Evolutionary conservation across 1,140 invertebrate species (phyloP), one percentile per base, ranked within the genome.

Genomic region (Drosophila nebulosa): DNA sequence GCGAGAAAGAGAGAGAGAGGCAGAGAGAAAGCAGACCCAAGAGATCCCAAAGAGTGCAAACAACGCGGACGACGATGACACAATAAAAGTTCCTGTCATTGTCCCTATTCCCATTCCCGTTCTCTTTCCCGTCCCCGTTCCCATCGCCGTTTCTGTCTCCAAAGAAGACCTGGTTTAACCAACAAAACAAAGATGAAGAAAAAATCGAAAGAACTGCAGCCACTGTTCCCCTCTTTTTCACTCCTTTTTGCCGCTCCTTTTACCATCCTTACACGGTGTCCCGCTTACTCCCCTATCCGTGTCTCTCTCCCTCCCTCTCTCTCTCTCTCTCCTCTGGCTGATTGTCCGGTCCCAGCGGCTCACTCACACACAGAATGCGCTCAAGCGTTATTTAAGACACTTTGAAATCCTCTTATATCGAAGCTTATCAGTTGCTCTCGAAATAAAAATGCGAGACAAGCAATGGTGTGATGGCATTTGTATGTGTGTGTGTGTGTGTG

Each of bases 371-470:
- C 69, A 74, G 62, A 79, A 79, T 79, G 69, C 76, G 76, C 76
- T 79, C 76, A 79, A 79, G 76, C 76, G 76, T 79, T 79, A 79
- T 79, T 79, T 74, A 79, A 79, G 76, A 78, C 76, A 79, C 76
- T 79, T 79, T 79, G 69, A 79, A 79, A 79, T 79, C 76, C 76
- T 79, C 76, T 79, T 79, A 79, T 79, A 79, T 79, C 65, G 76
- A 59, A 79, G 76, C 76, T 79, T 79, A 79, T 79, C 70, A 69
- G 70, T 79, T 65, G 76, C 73, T 77, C 73, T 77, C 32, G 74
- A 64, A 77, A 77, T 76, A 77, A 77, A 77, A 77, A 76, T 64
- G 66, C 59, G 65, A 76, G 74, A 76, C 66, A 60, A 58, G 73
- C 55, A 52, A 36, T 27, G 30, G 46, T 61, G 57, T 46, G 18